Evolutionary conservation across 2,113 vertebrate genomes (phyloP).

Genomic region (Pomatorhinus ruficollis): DNA sequence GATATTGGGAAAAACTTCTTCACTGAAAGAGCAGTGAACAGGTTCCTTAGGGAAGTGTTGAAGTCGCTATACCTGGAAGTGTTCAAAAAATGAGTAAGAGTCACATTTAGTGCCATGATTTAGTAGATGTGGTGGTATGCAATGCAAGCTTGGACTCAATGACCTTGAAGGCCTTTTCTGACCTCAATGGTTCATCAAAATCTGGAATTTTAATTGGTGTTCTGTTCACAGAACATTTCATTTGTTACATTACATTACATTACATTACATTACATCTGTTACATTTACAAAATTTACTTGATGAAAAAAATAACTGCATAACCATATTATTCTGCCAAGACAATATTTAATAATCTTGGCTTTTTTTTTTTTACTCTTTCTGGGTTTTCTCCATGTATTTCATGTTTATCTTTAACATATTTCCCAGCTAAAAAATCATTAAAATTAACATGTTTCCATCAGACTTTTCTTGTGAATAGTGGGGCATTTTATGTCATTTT

Average conservation of each 20-base stretch:
- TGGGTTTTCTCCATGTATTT: fast-evolving
- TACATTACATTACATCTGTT: not conserved
- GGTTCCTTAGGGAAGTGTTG: not conserved
- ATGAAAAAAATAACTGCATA: fast-evolving
- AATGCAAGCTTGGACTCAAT: not conserved
- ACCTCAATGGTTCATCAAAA: not conserved
- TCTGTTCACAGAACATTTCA: not conserved
- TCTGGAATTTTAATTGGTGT: not conserved
- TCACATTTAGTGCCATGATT: not conserved
- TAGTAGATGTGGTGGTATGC: not conserved
- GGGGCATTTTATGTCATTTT: not conserved
- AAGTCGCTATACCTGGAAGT: not conserved
- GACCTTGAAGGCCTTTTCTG: not conserved
- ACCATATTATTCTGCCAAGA: not conserved
- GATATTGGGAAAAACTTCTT: not conserved
- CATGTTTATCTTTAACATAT: not conserved
- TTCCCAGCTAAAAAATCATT: not conserved
- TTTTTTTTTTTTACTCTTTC: not conserved
- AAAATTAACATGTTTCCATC: not conserved
- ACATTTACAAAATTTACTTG: not conserved
- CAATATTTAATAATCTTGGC: not conserved
- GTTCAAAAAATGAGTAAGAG: not conserved
- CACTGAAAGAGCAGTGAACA: not conserved
- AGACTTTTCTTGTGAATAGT: not conserved
- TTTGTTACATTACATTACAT: too few species aligned